Evolutionary conservation across 1,140 invertebrate genomes (phyloP).

Genomic region (Achatina immaculata): DNA sequence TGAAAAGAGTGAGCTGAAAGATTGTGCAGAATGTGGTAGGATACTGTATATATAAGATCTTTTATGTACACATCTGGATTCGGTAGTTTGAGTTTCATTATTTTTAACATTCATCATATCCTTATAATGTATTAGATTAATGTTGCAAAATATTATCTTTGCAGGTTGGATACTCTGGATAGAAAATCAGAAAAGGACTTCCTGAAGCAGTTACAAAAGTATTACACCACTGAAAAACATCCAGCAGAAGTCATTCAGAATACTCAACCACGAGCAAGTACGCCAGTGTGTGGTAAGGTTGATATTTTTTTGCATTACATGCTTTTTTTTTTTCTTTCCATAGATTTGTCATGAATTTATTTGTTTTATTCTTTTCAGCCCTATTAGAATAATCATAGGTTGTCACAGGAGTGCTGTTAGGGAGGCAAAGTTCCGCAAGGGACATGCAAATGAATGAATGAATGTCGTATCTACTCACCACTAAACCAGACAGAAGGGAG

Average conservation of each 20-base stretch:
- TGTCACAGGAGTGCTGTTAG: too few relatives aligned
- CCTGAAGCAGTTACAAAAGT: conserved; percentile 13
- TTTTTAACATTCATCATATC: too few relatives aligned
- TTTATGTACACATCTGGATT: not conserved
- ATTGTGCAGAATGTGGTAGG: too few relatives aligned
- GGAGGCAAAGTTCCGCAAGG: too few relatives aligned
- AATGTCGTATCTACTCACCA: too few relatives aligned
- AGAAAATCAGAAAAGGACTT: conserved; percentile 2
- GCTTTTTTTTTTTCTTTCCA: too few relatives aligned
- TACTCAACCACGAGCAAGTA: not conserved
- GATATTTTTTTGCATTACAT: too few relatives aligned
- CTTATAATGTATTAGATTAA: too few relatives aligned
- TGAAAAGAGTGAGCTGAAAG: too few relatives aligned
- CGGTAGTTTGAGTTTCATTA: not conserved
- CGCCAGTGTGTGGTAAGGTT: conserved; percentile 25
- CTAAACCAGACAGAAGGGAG: too few relatives aligned
- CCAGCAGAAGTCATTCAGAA: conserved; percentile 21
- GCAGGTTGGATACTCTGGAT: not conserved
- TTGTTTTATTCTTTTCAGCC: not conserved
- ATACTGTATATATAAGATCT: not conserved
- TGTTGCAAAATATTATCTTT: too few relatives aligned
- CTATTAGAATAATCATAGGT: not conserved
- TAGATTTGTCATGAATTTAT: not conserved
- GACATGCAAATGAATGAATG: too few relatives aligned
- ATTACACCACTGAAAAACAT: conserved; percentile 23